Conservation (phyloP, 2,797 vertebrate genomes). For the Threskiornis aethiopicus region DNA sequence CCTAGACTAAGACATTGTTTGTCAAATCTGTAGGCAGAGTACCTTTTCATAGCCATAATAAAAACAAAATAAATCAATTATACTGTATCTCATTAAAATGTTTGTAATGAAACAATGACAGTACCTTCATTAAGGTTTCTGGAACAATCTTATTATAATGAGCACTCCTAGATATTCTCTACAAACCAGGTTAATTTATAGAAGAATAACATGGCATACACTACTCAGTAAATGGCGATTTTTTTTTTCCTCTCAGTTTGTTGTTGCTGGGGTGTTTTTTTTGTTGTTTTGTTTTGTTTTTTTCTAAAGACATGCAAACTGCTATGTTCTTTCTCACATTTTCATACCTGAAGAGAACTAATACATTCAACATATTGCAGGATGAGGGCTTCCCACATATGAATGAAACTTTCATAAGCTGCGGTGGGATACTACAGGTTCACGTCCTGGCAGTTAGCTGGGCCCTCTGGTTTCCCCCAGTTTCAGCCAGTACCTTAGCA, state of each 20-base stretch:
- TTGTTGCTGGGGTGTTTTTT: not conserved
- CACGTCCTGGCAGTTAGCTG: not conserved
- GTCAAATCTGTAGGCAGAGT: not conserved
- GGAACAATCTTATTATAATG: not conserved
- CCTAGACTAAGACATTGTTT: not conserved
- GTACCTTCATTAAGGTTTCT: not conserved
- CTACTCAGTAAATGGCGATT: accelerated
- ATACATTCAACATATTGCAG: not conserved
- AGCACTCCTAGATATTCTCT: not conserved
- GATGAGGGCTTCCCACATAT: not conserved
- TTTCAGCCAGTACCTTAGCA: not conserved
- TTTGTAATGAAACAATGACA: not conserved
- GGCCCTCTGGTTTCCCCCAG: not conserved
- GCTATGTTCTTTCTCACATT: not conserved
- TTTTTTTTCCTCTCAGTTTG: not conserved
- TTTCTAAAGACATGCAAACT: not conserved
- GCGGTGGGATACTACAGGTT: not conserved
- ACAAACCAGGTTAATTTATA: not conserved
- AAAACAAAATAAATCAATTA: not conserved
- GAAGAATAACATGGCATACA: not conserved
- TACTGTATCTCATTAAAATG: not conserved
- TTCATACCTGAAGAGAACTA: not conserved
- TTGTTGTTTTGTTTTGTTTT: not conserved
- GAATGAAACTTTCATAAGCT: not conserved
- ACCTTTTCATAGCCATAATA: not conserved